These are phyloP conservation scores for Chroicocephalus ridibundus DNA, from an alignment of 2,113 vertebrate species.

Conservation along the genomic window DNA sequence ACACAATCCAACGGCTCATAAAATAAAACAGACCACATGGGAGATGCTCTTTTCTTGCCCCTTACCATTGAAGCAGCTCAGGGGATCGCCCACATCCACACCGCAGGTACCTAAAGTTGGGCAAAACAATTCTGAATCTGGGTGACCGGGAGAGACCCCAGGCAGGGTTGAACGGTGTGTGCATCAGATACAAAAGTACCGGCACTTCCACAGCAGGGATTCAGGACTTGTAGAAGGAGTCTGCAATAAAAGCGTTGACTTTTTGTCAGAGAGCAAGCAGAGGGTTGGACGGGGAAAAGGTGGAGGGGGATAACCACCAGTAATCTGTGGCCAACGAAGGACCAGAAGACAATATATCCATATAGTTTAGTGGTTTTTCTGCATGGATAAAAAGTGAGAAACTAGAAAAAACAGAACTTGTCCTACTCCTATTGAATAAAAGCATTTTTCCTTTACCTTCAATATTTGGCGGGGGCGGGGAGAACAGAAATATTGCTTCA, in stretches of 20 bases:
- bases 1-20: not conserved
- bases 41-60: not conserved
- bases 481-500: not conserved
- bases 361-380: not conserved
- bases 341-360: not conserved
- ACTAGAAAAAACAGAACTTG: not conserved
- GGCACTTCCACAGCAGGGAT: not conserved
- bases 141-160: not conserved
- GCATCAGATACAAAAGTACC: not conserved
- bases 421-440: not conserved
- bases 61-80: not conserved
- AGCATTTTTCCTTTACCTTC: not conserved
- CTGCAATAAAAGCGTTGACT: not conserved
- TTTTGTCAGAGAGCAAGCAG: not conserved
- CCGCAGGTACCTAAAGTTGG: not conserved
- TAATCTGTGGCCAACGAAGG: not conserved
- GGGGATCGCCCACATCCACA: not conserved
- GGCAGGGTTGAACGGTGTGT: not conserved
- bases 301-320: not conserved
- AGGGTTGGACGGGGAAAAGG: not conserved
- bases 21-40: not conserved
- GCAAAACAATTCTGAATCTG: not conserved
- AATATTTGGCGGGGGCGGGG: not conserved
- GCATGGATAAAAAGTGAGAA: not conserved
- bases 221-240: not conserved